phyloP scores from a whole-genome alignment of 2,113 vertebrate species.

The Oryzias melastigma region DNA sequence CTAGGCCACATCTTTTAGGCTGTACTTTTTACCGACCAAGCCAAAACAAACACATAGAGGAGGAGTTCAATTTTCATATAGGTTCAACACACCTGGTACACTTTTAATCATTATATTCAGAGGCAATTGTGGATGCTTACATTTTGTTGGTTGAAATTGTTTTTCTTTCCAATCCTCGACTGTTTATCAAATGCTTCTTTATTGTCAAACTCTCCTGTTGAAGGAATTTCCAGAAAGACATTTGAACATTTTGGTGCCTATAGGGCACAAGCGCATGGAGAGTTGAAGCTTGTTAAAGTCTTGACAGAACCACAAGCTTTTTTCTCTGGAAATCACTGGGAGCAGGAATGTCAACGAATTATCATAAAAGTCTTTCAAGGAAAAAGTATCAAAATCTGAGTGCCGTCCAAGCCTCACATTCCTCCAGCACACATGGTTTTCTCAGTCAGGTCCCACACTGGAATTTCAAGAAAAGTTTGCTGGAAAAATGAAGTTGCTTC shows the following conservation, averaged over 20 bases:
- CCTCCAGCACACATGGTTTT: conserved; percentile 63
- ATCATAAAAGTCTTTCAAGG: conserved; percentile 55
- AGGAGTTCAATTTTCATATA: not conserved
- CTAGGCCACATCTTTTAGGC: no score
- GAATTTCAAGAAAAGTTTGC: conserved; percentile 36
- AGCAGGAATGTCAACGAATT: conserved; percentile 39
- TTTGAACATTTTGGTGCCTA: not conserved
- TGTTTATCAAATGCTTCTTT: no score
- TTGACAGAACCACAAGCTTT: conserved; percentile 24
- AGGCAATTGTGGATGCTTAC: no score
- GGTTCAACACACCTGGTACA: no score
- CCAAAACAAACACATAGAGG: not conserved
- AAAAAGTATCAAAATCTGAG: conserved; percentile 18
- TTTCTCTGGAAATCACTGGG: conserved; percentile 35
- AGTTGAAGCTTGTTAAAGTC: conserved; percentile 16
- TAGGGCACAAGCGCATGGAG: conserved; percentile 4
- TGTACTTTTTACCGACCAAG: no score
- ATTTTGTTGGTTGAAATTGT: no score
- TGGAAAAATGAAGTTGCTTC: conserved; percentile 41
- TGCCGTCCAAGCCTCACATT: conserved; percentile 57
- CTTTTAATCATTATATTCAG: no score
- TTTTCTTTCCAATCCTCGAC: no score
- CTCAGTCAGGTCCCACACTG: conserved; percentile 26
- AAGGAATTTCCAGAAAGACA: not conserved
- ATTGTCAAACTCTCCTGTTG: no score